Base-by-base conservation (phyloP, 2,797 vertebrate species). In the Silurus aristotelis region DNA sequence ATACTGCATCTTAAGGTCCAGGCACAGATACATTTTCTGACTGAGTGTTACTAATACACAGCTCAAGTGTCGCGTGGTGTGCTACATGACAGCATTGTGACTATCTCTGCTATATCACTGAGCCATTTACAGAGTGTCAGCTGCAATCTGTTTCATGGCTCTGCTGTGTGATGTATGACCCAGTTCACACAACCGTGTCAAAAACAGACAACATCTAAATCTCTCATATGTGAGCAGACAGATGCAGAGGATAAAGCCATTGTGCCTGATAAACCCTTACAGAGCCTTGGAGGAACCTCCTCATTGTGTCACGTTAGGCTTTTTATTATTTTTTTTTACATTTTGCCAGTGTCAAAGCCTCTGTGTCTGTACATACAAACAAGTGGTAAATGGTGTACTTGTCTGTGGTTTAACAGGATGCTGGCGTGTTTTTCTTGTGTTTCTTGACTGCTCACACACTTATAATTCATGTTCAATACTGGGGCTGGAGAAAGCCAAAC, bases 401-500 rank as follows among this genome's bases (percentile, higher is more conserved):
- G 93, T 93, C 93, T 91, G 91, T 93, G 91, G 89, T 88, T 87
- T 56, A 56, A 27, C 48, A 71, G n/a, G 67, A 86, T n/a, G 58
- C 70, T 71, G 43, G 84, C 66, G 55, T 10, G 78, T 71, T 60
- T 82, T 6, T 78, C 68, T 25, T 46, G 58, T 72, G 77, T 83
- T 83, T 89, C 66, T 87, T 63, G 25, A 88, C 88, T 90, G 89
- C 91, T 88, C 88, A 91, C 90, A 93, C 91, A 88, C 80, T 88
- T 87, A 90, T 93, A 94, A 94, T 94, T 93, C 93, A 93, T 93
- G 92, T 94, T 94, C 94, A 94, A 95, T 94, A 94, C 94, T 90
- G 92, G 82, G 79, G 80, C 58, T 61, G 13, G 48, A 85, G 31
- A 79, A 82, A 71, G 81, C 68, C 66, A 89, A 89, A 94, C 80